phyloP scores from a whole-genome alignment of 2,888 invertebrate genomes.

The Euspilapteryx auroguttella region DNA sequence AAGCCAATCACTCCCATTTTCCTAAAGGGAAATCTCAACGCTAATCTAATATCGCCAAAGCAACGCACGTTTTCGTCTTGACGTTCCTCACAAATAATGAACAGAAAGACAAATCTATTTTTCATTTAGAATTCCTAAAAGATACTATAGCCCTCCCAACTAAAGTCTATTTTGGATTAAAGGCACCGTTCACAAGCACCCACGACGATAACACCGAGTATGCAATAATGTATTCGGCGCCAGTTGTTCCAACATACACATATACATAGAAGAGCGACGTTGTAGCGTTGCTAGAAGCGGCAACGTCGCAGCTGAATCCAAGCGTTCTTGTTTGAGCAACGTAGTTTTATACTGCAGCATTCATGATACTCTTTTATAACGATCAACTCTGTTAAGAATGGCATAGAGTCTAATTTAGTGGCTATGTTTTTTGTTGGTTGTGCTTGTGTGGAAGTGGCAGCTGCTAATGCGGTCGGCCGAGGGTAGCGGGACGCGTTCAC shows the following conservation, averaged over 20 bases:
- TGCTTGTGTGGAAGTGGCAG: slow-evolving; percentile 19
- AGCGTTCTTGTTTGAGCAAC: slow-evolving; percentile 32
- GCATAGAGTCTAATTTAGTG: no score
- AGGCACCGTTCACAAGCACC: slow-evolving; percentile 42
- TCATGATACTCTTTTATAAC: slow-evolving; percentile 4
- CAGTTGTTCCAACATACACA: slow-evolving; percentile 57
- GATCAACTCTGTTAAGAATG: slow-evolving; percentile 8
- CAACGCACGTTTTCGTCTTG: background rate
- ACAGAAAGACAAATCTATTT: slow-evolving; percentile 19
- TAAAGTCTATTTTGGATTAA: slow-evolving; percentile 22
- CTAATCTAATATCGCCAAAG: slow-evolving; percentile 2
- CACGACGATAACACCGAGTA: slow-evolving; percentile 54
- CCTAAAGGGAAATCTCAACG: no score
- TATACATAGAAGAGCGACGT: slow-evolving; percentile 50
- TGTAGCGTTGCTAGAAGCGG: slow-evolving; percentile 41
- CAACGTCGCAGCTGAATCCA: slow-evolving; percentile 54
- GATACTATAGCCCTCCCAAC: slow-evolving; percentile 17
- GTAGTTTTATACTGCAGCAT: slow-evolving; percentile 23
- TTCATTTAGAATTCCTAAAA: slow-evolving; percentile 14
- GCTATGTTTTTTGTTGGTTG: no score
- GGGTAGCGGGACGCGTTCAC: slow-evolving; percentile 54
- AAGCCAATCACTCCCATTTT: no score
- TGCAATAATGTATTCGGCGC: slow-evolving; percentile 61
- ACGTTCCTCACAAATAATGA: slow-evolving; percentile 21
- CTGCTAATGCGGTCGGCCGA: slow-evolving; percentile 16